A percentile compares a stretch with the other conserved stretches of the same genome.
phyloP scores from a whole-genome alignment of 1,140 invertebrate genomes.

The Mamestra configurata region DNA sequence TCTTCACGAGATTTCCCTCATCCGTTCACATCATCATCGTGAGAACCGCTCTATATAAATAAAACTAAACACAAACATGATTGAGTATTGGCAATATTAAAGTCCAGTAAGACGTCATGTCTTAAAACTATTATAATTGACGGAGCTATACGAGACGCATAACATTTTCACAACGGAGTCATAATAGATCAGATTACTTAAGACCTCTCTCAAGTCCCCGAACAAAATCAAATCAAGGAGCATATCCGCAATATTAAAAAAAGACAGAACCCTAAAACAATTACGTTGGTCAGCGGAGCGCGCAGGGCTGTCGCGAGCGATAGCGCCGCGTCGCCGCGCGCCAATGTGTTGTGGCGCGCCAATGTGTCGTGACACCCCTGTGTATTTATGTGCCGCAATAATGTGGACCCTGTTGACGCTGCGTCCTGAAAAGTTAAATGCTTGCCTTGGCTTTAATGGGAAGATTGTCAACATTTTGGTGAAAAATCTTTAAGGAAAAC shows the following conservation, averaged over 20 bases:
- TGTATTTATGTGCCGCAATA: slow-evolving; percentile 41
- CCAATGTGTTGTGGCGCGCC: slow-evolving; percentile 14
- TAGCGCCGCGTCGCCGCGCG: slow-evolving; percentile 24
- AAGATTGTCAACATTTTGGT: neutral
- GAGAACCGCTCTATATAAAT: no score
- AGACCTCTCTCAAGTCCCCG: neutral
- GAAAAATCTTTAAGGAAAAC: neutral
- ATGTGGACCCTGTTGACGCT: slow-evolving; percentile 1
- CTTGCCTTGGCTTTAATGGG: neutral
- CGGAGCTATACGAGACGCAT: no score
- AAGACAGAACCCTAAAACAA: slow-evolving; percentile 11
- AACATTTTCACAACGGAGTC: no score
- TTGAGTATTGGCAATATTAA: no score
- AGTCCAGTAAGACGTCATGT: no score
- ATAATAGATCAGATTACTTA: no score
- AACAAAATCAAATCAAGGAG: neutral
- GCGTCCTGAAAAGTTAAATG: neutral
- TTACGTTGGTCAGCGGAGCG: slow-evolving; percentile 43
- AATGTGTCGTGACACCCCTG: slow-evolving; percentile 25
- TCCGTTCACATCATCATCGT: no score
- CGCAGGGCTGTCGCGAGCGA: slow-evolving; percentile 47
- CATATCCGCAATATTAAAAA: slow-evolving; percentile 12
- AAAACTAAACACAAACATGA: no score
- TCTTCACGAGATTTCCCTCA: no score
- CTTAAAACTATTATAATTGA: no score